Evolutionary conservation across 2,797 vertebrate species (phyloP).

Genomic region (Agapornis canus): DNA sequence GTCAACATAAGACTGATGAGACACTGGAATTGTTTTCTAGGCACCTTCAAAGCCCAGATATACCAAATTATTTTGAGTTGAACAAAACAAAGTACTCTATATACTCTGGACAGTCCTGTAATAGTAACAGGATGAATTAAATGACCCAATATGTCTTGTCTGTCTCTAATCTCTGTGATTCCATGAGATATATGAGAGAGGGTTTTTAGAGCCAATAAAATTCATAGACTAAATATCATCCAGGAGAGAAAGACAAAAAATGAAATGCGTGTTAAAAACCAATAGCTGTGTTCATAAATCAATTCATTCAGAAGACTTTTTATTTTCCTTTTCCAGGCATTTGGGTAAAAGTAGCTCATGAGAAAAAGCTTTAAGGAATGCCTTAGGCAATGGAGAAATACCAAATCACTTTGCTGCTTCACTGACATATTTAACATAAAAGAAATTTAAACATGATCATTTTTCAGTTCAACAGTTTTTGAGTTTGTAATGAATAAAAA

Average conservation of each 20-base stretch:
- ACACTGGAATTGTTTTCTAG: neutral
- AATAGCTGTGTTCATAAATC: constrained; percentile 2
- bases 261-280: neutral
- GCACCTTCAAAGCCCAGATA: neutral
- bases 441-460: constrained; percentile 42
- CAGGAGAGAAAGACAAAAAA: constrained; percentile 7
- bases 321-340: neutral
- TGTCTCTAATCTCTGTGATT: neutral
- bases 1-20: neutral
- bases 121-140: neutral
- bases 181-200: neutral
- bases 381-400: constrained; percentile 15
- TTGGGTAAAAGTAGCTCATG: neutral
- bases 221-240: neutral
- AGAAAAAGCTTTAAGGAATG: constrained; percentile 37
- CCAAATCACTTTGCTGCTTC: constrained; percentile 42
- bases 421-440: constrained; percentile 33
- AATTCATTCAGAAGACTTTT: neutral
- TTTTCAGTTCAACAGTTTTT: constrained; percentile 47
- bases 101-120: neutral
- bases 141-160: neutral
- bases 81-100: neutral
- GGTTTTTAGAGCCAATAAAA: constrained; percentile 1
- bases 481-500: constrained; percentile 24
- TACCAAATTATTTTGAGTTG: neutral